Conservation (phyloP, 2,888 invertebrate genomes). For the Agonopterix heracliana region DNA sequence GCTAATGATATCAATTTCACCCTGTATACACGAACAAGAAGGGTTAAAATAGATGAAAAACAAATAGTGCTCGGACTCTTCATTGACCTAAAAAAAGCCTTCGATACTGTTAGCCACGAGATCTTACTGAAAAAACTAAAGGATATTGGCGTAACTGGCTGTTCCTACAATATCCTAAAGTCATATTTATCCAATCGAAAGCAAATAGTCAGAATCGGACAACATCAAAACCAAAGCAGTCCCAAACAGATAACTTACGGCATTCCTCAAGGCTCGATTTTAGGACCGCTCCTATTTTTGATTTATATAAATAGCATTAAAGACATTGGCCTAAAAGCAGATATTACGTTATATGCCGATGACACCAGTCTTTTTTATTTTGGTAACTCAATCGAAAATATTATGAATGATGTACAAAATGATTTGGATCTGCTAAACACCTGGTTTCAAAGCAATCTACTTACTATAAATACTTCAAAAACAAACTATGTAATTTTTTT, state of each 20-base stretch:
- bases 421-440: conserved; percentile 12
- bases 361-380: conserved; percentile 14
- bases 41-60: conserved; percentile 2
- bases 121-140: conserved; percentile 2
- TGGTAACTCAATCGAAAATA: conserved; percentile 5
- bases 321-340: not conserved
- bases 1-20: too few species aligned
- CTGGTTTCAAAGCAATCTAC: conserved; percentile 14
- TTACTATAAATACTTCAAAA: conserved; percentile 13
- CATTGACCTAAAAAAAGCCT: conserved; percentile 4
- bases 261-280: conserved; percentile 4
- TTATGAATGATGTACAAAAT: conserved; percentile 9
- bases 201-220: conserved; percentile 1
- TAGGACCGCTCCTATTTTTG: too few species aligned
- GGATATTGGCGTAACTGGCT: not conserved
- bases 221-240: not conserved
- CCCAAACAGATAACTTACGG: not conserved
- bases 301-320: conserved; percentile 7
- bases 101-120: too few species aligned
- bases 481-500: conserved; percentile 11
- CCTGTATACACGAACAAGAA: too few species aligned
- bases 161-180: not conserved
- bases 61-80: not conserved
- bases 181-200: conserved; percentile 4
- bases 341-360: not conserved